Conservation (phyloP, 2,113 vertebrate species). For the Progne subis region DNA sequence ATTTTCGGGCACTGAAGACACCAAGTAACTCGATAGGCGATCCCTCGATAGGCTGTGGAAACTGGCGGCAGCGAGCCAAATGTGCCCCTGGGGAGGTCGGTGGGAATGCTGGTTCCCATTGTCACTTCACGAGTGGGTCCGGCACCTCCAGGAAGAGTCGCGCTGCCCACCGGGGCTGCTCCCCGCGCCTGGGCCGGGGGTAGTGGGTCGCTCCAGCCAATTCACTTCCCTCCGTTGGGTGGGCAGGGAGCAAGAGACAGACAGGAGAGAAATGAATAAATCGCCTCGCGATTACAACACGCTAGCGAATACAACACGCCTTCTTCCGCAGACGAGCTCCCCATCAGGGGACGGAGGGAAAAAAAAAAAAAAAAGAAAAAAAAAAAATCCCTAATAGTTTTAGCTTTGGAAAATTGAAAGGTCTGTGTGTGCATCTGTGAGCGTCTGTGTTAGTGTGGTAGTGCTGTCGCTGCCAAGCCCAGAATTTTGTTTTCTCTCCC, state of each 20-base stretch:
- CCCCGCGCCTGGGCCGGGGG: neutral
- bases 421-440: neutral
- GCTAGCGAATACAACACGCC: neutral
- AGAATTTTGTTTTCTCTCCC: conserved; percentile 47
- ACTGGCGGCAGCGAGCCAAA: neutral
- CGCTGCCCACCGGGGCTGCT: neutral
- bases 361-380: neutral
- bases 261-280: neutral
- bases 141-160: neutral
- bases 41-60: neutral
- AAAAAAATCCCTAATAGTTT: neutral
- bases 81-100: neutral
- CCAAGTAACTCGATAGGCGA: neutral
- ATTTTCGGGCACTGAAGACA: neutral
- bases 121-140: neutral
- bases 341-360: neutral
- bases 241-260: neutral
- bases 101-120: neutral
- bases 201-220: neutral
- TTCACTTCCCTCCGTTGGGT: neutral
- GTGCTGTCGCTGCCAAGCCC: neutral
- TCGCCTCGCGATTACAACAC: neutral
- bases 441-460: neutral
- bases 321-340: neutral
- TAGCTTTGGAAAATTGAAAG: neutral